Base-by-base conservation (phyloP, 2,888 invertebrate species). In the Epinotia bilunana region DNA sequence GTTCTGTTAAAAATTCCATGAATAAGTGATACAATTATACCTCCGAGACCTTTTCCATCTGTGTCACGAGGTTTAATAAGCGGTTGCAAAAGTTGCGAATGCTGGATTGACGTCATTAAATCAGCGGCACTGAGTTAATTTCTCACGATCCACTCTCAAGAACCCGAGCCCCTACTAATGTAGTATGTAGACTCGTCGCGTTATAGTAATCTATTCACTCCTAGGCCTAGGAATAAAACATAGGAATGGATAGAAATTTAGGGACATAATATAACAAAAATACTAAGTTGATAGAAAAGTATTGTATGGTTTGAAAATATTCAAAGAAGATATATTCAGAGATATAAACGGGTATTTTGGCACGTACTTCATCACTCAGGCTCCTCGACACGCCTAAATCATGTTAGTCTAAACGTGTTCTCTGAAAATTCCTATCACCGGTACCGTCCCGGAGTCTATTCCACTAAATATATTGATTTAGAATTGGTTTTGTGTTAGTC, bases 61-160 rank as follows among this genome's bases (percentile, higher is more conserved):
- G 62, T 68, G 74, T 69, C 69, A 57, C 63, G 67, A 33, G 61
- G 23, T 55, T 73, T 74, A 69, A 74, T 74, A 57, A 75, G 71
- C 61, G 49, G 46, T 71, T 58, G 74, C 65, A 72, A 71, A 65
- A 74, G 60, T 67, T 68, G 64, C 55, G 20, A 77, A 61, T 62
- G 60, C 63, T 20, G 73, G 55, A 74, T 73, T 78, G 78, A 75
- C 72, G 77, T 77, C 76, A 77, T 78, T 73, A 78, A 78, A 76
- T 67, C 80, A 74, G 80, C 76, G 78, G 81, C 83, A 78, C 75
- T 78, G 76, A 79, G 81, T 74, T 77, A 72, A 77, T 70, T 88
- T 88, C 88, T 84, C 88, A 88, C 88, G 88, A 87, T 86, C 85
- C 78, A 83, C 81, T 86, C 82, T 81, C 80, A 23, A 80, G 72